Conservation (phyloP, 2,797 vertebrate genomes). For the Loris lydekkerianus region DNA sequence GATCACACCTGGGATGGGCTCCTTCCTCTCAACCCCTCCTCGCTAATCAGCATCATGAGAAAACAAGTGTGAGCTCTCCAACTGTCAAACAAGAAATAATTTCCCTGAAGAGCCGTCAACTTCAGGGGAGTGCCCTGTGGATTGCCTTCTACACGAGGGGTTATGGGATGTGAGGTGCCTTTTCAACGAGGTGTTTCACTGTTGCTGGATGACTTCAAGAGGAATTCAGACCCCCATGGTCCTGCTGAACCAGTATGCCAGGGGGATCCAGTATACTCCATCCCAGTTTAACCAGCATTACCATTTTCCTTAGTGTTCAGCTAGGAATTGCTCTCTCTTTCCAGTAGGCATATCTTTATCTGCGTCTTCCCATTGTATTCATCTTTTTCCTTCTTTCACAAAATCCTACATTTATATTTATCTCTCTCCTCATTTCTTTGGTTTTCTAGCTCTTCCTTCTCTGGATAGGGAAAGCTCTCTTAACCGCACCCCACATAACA, state of each 20-base stretch:
- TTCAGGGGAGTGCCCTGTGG: not conserved
- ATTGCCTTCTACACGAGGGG: not conserved
- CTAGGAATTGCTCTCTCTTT: slow-evolving; percentile 6
- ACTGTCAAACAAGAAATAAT: not conserved
- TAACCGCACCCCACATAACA: not conserved
- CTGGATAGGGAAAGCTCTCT: not conserved
- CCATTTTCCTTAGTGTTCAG: not conserved
- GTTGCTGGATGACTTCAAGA: not conserved
- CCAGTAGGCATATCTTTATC: not conserved
- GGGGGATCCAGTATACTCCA: not conserved
- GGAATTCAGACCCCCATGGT: not conserved
- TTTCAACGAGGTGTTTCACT: not conserved
- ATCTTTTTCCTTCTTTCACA: not conserved
- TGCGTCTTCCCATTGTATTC: not conserved
- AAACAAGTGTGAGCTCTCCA: not conserved
- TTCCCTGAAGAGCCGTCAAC: not conserved
- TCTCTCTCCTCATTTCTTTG: not conserved
- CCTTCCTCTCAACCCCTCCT: not conserved
- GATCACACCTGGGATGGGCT: not conserved
- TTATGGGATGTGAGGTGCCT: not conserved
- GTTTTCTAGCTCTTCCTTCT: slow-evolving; percentile 2
- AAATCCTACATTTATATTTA: not conserved
- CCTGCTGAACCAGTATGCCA: not conserved
- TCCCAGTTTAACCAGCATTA: not conserved
- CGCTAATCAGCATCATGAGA: not conserved